These are phyloP conservation scores for Gambusia affinis DNA, from an alignment of 2,113 vertebrate species.

Conservation along the genomic window DNA sequence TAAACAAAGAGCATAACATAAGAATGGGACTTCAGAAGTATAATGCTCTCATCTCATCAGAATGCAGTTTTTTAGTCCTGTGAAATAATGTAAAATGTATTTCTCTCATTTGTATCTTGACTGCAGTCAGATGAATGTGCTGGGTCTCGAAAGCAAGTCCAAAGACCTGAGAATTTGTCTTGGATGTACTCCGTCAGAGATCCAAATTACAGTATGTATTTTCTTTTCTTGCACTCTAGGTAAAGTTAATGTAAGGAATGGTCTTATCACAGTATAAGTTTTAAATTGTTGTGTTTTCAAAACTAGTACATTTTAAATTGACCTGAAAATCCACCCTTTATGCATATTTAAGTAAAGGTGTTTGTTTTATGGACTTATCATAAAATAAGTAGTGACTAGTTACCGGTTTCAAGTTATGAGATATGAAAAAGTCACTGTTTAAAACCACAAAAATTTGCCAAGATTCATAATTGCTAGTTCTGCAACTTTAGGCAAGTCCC, in stretches of 20 bases:
- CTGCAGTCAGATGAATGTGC: constrained; percentile 7
- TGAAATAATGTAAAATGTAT: constrained; percentile 42
- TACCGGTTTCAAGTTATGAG: too few species aligned
- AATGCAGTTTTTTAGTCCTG: constrained; percentile 23
- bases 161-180: constrained; percentile 17
- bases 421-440: too few species aligned
- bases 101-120: constrained; percentile 18
- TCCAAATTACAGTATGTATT: constrained; percentile 41
- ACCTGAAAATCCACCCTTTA: not conserved
- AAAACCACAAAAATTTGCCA: too few species aligned
- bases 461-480: too few species aligned
- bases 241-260: not conserved
- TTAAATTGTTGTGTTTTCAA: not conserved
- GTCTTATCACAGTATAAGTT: not conserved
- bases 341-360: too few species aligned
- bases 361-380: too few species aligned
- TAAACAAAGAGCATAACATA: constrained; percentile 50
- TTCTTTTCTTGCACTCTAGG: not conserved
- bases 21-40: constrained; percentile 46
- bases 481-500: too few species aligned
- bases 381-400: too few species aligned
- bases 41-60: constrained; percentile 41
- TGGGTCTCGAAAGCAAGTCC: constrained; percentile 3
- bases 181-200: constrained; percentile 6
- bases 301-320: not conserved